Evolutionary conservation across 23 tunicate species (phyloP), one percentile per base, ranked within the genome.

Genomic region (Oikopleura vanhoeffeni): DNA sequence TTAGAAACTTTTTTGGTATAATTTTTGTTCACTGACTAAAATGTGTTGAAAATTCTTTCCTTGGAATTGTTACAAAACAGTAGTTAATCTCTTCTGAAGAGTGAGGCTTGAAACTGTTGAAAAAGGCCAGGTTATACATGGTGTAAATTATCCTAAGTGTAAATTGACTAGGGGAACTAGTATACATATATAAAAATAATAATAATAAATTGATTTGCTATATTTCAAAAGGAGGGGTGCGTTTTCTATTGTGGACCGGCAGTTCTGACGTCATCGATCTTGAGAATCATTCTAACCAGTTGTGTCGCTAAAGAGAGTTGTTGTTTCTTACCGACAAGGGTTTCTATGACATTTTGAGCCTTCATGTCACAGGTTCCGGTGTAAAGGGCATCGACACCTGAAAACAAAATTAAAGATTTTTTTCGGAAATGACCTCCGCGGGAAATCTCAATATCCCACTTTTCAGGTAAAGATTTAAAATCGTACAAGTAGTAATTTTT

Each of bases 241-340:
- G 64, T 49, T 24, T 13, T 24, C 30, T 71, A 71, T 71, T 71
- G 79, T 18, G 79, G 34, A 4, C 99, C 96, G 0, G 96, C 91
- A 2, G 99, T 88, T 40, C 99, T 91, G 32, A 95, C 99, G 76
- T 95, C 99, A 67, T 95, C 96, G 36, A 95, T 95, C 76, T 95
- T 95, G 3, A 95, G 58, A 40, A 95, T 95, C 99, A 95, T 95
- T 4, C 99, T 84, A 40, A 95, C 99, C 32, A 95, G 86, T 40
- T 95, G 99, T 0, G 99, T 95, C 1, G 99, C 99, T 4, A 95
- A 92, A 1, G 99, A 90, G 64, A 95, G 88, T 71, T 95, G 99
- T 87, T 95, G 99, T 82, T 90, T 95, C 86, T 95, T 95, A 32
- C 99, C 99, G 40, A 87, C 90, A 41, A 95, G 83, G 0, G 99